These are phyloP conservation scores for Prenolepis imparis DNA, from an alignment of 2,888 invertebrate species.

Conservation along the genomic window DNA sequence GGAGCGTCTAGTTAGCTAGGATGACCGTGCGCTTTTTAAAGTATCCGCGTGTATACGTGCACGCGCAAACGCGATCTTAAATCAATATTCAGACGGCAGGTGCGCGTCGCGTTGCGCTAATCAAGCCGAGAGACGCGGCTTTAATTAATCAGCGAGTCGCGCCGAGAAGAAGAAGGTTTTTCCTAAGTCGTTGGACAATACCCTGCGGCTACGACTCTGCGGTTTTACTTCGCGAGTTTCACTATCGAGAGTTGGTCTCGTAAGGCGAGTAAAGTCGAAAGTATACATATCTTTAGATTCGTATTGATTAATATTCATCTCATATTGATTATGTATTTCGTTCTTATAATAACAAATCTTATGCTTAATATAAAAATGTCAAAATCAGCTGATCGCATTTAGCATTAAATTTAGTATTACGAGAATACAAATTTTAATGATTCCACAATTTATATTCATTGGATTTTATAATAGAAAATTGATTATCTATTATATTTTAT, in stretches of 20 bases:
- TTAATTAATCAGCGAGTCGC: constrained; percentile 54
- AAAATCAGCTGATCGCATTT: not conserved
- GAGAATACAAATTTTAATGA: not conserved
- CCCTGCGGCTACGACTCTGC: not conserved
- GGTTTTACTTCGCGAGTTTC: constrained; percentile 16
- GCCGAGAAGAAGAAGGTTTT: constrained; percentile 6
- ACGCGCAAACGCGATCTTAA: constrained; percentile 44
- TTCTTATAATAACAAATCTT: not conserved
- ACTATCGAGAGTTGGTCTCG: not conserved
- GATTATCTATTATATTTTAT: no score
- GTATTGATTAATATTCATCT: not conserved
- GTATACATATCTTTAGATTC: constrained; percentile 19
- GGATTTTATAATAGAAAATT: not conserved
- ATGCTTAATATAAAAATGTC: not conserved
- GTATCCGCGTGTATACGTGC: constrained; percentile 1
- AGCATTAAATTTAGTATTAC: not conserved
- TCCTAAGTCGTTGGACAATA: constrained; percentile 19
- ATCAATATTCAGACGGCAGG: constrained; percentile 63
- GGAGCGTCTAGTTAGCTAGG: constrained; percentile 63
- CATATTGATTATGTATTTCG: not conserved
- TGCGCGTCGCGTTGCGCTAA: constrained; percentile 59
- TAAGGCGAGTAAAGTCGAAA: constrained; percentile 13
- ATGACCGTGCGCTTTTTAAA: constrained; percentile 61
- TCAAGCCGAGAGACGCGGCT: constrained; percentile 46
- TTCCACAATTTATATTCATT: not conserved